Base-by-base conservation (phyloP, 37 sponge, comb jelly and placozoan species). In the Dysidea cf. avara region DNA sequence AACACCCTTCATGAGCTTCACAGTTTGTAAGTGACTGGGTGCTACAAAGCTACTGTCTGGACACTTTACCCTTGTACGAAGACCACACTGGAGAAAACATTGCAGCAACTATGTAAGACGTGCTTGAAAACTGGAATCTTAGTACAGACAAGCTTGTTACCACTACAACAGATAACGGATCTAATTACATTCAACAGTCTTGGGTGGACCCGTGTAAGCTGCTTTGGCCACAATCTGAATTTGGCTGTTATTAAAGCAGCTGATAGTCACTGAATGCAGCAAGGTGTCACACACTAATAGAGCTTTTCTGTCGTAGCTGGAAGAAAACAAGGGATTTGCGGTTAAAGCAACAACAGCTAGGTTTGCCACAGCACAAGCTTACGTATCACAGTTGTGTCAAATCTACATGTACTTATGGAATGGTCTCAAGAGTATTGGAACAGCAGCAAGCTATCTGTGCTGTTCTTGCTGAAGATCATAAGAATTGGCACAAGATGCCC, bases 71-170 rank as follows among this genome's bases (percentile, higher is more conserved):
- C 33, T 35, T 77, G 34, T 50, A 34, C 49, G 78, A 65, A 24
- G 78, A 77, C 64, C 78, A 77, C 37, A 77, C 78, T 66, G 66
- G 78, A n/a, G 56, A 75, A n/a, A 75, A 75, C 29, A 61, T 75
- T 47, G 54, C 39, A 21, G 64, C 61, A 29, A 25, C 64, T 24
- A 61, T 77, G 37, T 35, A 12, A 30, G 77, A 76, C 29, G 50
- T 48, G 16, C 35, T 76, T 33, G 34, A 51, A 25, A 46, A 64
- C 66, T 76, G 66, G 66, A 49, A 64, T 4, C 66, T 76, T 12
- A 14, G 22, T 11, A 48, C 39, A 17, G 29, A 64, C 20, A 47
- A 76, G 39, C 18, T 50, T 16, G 66, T 76, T n/a, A 66, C 77
- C 4, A 11, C 47, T 18, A 64, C 77, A 53, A 76, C 66, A 48